Conservation (phyloP, 2,113 vertebrate genomes). For the Hylia prasina region DNA sequence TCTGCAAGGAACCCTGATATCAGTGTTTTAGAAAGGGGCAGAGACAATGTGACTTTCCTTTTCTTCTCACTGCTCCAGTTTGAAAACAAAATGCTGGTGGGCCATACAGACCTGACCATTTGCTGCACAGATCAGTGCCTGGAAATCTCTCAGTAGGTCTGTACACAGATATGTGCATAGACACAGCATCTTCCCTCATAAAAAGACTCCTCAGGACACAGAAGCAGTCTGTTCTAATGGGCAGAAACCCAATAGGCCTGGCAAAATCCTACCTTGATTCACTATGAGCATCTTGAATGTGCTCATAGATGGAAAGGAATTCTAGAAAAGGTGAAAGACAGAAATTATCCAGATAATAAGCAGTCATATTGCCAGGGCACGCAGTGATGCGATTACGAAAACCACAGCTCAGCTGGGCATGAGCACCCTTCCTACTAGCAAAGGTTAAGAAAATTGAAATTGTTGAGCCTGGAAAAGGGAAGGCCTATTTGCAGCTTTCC, state of each 20-base stretch:
- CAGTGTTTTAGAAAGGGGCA: background rate
- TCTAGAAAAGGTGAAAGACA: background rate
- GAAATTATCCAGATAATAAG: background rate
- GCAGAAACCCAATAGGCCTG: background rate
- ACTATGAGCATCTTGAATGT: background rate
- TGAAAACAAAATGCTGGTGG: background rate
- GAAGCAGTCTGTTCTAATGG: background rate
- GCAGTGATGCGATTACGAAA: background rate
- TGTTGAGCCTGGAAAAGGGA: background rate
- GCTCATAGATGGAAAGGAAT: background rate
- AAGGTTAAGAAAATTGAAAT: background rate
- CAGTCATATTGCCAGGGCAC: background rate
- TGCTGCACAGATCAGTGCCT: background rate
- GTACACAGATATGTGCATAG: background rate
- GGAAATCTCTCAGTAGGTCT: background rate
- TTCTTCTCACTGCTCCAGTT: background rate
- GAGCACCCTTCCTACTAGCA: background rate
- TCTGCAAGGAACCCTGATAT: background rate
- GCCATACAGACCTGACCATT: background rate
- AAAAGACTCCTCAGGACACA: background rate
- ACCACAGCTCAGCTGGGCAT: background rate
- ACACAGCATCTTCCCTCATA: background rate
- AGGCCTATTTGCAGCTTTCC: background rate
- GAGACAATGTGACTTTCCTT: background rate
- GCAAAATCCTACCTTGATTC: background rate